Evolutionary conservation across 2,888 invertebrate species (phyloP), one percentile per base, ranked within the genome.

Genomic region (Adelognathus sp.): DNA sequence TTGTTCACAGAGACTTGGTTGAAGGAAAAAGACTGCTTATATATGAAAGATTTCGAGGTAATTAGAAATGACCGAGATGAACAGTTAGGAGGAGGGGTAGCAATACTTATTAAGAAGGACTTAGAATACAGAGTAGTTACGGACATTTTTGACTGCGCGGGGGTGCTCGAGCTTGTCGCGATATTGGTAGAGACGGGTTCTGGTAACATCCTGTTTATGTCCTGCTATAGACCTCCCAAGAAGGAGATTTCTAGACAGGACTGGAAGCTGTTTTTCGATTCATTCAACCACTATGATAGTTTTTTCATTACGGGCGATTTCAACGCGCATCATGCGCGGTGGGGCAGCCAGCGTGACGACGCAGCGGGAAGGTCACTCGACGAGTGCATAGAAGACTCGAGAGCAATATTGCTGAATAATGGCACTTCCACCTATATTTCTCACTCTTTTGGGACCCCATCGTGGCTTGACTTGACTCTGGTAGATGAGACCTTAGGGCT

Each of bases 381-480:
- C n/a, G n/a, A n/a, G n/a, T n/a, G n/a, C n/a, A n/a, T n/a, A n/a
- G n/a, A n/a, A n/a, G n/a, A n/a, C n/a, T n/a, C n/a, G n/a, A n/a
- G n/a, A n/a, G n/a, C n/a, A n/a, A n/a, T n/a, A n/a, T n/a, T n/a
- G n/a, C n/a, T n/a, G n/a, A n/a, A n/a, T n/a, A n/a, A n/a, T n/a
- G n/a, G n/a, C n/a, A n/a, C n/a, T n/a, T n/a, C n/a, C n/a, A n/a
- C n/a, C n/a, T n/a, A n/a, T n/a, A n/a, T n/a, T n/a, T n/a, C n/a
- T n/a, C n/a, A n/a, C n/a, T n/a, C n/a, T n/a, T n/a, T n/a, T n/a
- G n/a, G n/a, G n/a, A n/a, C n/a, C n/a, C n/a, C n/a, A n/a, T n/a
- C n/a, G n/a, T n/a, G n/a, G n/a, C n/a, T n/a, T 14, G 70, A 76
- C 27, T 16, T 70, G 5, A 11, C 76, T 0, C 9, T 76, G 5